These are phyloP conservation scores for Odontesthes bonariensis DNA, from an alignment of 2,113 vertebrate species.

Conservation along the genomic window DNA sequence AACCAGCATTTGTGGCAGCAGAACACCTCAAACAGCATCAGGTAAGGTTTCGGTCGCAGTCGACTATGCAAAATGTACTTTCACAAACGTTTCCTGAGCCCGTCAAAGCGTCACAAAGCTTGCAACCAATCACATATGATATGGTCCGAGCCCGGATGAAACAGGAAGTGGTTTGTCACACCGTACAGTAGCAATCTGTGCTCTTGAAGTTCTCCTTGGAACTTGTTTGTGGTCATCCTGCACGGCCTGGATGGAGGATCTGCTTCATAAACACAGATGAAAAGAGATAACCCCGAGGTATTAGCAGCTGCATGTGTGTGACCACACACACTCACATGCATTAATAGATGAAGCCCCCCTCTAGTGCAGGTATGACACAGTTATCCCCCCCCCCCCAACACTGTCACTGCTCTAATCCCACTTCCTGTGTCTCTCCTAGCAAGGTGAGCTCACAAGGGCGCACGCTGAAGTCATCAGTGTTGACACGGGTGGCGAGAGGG, in stretches of 20 bases:
- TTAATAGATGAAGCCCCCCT: slow-evolving; percentile 58
- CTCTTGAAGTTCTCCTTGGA: slow-evolving; percentile 30
- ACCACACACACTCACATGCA: slow-evolving; percentile 33
- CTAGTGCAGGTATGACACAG: slow-evolving; percentile 80
- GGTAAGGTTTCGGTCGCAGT: slow-evolving; percentile 14
- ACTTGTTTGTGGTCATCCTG: slow-evolving; percentile 14
- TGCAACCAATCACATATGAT: slow-evolving; percentile 2
- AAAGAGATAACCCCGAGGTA: slow-evolving; percentile 61
- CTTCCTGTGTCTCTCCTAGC: slow-evolving; percentile 81
- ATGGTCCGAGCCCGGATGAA: slow-evolving; percentile 8
- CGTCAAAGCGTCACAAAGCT: background rate
- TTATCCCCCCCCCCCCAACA: slow-evolving; percentile 46
- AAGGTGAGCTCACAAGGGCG: slow-evolving; percentile 87
- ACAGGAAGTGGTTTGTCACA: slow-evolving; percentile 26
- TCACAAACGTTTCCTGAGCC: slow-evolving; percentile 16
- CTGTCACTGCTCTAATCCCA: slow-evolving; percentile 75
- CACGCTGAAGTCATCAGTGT: slow-evolving; percentile 78
- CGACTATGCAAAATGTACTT: slow-evolving; percentile 25
- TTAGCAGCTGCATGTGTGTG: slow-evolving; percentile 46
- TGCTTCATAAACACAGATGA: slow-evolving; percentile 57
- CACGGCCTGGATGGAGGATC: slow-evolving; percentile 9
- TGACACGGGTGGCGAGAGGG: slow-evolving; percentile 79
- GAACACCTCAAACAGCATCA: slow-evolving; percentile 26
- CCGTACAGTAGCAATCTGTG: background rate
- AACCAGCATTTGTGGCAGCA: background rate